phyloP scores from a whole-genome alignment of 2,113 vertebrate genomes.

The Chloropsis cyanopogon region DNA sequence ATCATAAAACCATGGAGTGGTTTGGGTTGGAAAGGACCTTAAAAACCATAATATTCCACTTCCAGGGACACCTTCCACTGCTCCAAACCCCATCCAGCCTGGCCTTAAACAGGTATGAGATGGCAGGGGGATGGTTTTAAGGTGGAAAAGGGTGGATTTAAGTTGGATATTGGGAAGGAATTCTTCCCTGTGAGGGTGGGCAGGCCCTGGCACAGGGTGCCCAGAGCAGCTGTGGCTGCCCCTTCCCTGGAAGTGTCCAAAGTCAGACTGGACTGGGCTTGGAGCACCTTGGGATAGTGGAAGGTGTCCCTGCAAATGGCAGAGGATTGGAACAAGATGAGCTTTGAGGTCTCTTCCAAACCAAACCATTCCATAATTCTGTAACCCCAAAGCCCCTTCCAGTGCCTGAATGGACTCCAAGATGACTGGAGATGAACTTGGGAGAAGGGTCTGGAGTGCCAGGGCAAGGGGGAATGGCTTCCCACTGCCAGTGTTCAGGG shows the following conservation, averaged over 20 bases:
- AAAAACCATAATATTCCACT: neutral
- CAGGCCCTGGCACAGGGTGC: accelerated
- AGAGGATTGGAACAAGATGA: neutral
- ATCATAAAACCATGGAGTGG: neutral
- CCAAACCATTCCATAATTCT: neutral
- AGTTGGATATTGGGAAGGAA: neutral
- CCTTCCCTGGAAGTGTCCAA: neutral
- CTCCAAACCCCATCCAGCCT: neutral
- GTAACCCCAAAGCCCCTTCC: neutral
- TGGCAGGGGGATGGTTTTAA: neutral
- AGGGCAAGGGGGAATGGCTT: neutral
- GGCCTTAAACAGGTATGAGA: neutral
- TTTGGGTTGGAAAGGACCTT: neutral
- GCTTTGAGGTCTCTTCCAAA: neutral
- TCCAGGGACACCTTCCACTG: neutral
- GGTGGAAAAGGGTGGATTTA: neutral
- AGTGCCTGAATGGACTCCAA: neutral
- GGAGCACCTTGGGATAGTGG: accelerated
- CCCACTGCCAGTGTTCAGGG: neutral
- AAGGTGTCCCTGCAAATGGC: neutral
- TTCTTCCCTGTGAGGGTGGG: neutral
- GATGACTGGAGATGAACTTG: neutral
- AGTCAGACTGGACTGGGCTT: accelerated
- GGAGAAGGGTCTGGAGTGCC: neutral
- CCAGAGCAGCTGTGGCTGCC: neutral